Percentiles rank a stretch among this genome's conserved stretches.
Conservation (phyloP, 2,888 invertebrate species). For the Leptopterna dolabrata region DNA sequence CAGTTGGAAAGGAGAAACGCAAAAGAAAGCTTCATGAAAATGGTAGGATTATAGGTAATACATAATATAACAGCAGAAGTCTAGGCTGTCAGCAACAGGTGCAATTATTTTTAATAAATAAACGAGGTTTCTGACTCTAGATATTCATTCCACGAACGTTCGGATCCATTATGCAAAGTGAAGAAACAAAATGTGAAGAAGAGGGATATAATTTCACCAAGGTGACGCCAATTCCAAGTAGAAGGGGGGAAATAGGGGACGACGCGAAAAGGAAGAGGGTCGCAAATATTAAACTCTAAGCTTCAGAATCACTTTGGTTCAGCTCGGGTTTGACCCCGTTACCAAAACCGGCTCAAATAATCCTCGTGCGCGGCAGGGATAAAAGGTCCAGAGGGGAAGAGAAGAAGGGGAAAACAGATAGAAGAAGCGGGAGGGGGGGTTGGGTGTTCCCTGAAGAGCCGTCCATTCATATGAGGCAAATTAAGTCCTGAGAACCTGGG, state of each 20-base stretch:
- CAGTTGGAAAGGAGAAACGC: no score
- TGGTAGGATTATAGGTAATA: no score
- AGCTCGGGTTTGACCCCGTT: slow-evolving; percentile 36
- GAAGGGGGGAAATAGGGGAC: background rate
- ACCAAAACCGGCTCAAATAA: slow-evolving; percentile 43
- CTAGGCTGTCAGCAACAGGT: background rate
- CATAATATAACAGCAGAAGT: background rate
- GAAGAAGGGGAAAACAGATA: background rate
- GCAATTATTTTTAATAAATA: background rate
- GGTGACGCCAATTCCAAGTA: background rate
- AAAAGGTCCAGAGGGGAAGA: slow-evolving; percentile 8
- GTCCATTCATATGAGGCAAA: slow-evolving; percentile 48
- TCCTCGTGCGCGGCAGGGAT: slow-evolving; percentile 5
- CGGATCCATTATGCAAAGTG: background rate
- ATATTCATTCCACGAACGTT: background rate
- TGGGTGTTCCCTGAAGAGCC: slow-evolving; percentile 26
- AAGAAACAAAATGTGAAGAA: background rate
- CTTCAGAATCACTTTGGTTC: slow-evolving; percentile 42
- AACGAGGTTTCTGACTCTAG: background rate
- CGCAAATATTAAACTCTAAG: slow-evolving; percentile 45
- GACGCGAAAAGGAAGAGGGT: background rate
- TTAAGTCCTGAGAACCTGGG: slow-evolving; percentile 6
- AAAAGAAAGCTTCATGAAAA: no score
- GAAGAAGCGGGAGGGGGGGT: background rate
- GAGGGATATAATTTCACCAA: background rate